Evolutionary conservation across 2,797 vertebrate genomes (phyloP).

Genomic region (Pseudotriccus pelzelni): DNA sequence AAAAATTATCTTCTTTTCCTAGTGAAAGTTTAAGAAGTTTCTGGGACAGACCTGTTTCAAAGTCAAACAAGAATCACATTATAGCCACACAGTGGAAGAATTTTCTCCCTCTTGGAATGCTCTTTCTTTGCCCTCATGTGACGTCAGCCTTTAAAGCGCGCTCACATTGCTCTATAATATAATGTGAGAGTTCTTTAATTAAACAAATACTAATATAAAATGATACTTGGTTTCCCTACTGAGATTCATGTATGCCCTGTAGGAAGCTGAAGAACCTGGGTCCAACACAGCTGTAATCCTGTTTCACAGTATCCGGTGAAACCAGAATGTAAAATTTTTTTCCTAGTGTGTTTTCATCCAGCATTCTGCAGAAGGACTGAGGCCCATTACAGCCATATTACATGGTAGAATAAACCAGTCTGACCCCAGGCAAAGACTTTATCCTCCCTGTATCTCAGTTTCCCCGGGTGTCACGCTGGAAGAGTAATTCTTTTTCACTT

Average conservation of each 20-base stretch:
- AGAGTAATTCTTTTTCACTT: background rate
- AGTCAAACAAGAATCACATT: background rate
- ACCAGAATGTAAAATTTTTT: background rate
- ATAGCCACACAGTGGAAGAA: background rate
- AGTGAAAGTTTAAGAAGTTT: constrained; percentile 4
- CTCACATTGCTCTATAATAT: background rate
- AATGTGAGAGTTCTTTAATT: background rate
- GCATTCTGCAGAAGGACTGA: background rate
- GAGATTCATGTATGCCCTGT: background rate
- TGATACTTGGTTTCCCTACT: background rate
- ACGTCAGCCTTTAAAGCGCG: background rate
- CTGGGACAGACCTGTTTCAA: background rate
- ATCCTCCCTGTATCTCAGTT: background rate
- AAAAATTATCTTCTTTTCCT: background rate
- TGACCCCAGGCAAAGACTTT: background rate
- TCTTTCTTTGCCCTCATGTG: background rate
- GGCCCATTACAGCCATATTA: background rate
- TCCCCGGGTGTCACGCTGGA: background rate
- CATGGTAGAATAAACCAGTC: background rate
- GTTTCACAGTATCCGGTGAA: background rate
- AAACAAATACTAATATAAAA: background rate
- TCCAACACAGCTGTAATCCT: background rate
- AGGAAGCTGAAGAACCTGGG: background rate
- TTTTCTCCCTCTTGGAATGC: background rate
- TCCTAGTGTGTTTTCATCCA: background rate